Conservation (phyloP, 2,888 invertebrate genomes). For the Drosophila algonquin region DNA sequence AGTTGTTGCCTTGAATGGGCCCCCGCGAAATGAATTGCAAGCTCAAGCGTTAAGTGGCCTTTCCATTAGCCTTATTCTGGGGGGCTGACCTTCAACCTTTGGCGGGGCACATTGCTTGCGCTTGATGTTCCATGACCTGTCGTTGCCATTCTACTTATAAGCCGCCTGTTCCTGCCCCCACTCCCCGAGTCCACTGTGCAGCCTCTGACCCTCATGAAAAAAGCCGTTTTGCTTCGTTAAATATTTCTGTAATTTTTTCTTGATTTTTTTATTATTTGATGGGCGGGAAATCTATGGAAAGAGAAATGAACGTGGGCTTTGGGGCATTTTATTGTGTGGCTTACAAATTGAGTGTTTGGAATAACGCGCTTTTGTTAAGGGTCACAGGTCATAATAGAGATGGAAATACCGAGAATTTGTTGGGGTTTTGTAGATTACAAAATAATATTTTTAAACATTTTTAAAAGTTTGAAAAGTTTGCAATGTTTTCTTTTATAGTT, state of each 20-base stretch:
- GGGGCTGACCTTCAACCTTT: conserved; percentile 55
- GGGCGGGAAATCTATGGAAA: not conserved
- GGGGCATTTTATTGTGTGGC: conserved; percentile 44
- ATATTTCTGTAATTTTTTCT: conserved; percentile 22
- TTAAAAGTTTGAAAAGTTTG: not conserved
- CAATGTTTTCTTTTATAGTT: not conserved
- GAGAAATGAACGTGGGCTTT: not conserved
- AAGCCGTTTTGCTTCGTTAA: conserved; percentile 28
- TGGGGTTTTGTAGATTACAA: not conserved
- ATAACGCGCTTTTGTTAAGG: conserved; percentile 26
- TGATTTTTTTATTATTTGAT: conserved; percentile 46
- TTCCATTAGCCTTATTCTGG: conserved; percentile 40
- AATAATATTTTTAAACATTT: not conserved
- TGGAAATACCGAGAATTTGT: conserved; percentile 5
- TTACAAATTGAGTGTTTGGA: conserved; percentile 21
- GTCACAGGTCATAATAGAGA: conserved; percentile 1
- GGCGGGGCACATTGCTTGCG: conserved; percentile 5
- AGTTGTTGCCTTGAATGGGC: conserved; percentile 4
- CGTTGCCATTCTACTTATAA: not conserved
- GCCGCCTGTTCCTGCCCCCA: not conserved
- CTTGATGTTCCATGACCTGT: conserved; percentile 20
- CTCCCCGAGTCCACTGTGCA: conserved; percentile 1
- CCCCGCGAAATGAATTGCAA: conserved; percentile 6
- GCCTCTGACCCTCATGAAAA: conserved; percentile 44
- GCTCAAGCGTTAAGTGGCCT: conserved; percentile 20